Evolutionary conservation across 1,140 invertebrate species (phyloP).

Genomic region (Drosophila triauraria): DNA sequence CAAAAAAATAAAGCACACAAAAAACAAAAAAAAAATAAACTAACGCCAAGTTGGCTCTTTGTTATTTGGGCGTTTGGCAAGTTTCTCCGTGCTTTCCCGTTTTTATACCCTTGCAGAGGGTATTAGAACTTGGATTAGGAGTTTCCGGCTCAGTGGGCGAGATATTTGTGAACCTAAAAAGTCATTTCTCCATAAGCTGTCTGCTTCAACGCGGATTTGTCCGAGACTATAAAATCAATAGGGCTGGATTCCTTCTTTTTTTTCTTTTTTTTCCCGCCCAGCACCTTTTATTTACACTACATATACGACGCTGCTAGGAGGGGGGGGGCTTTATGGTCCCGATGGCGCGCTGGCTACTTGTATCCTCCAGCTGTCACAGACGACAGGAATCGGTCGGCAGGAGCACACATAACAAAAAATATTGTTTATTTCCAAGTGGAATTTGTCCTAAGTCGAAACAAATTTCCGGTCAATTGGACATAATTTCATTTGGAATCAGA

Average conservation of each 20-base stretch:
- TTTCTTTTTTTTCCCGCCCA: background rate
- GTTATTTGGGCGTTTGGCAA: conserved; percentile 53
- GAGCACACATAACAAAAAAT: conserved; percentile 9
- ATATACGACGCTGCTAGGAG: background rate
- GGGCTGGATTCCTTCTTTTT: conserved; percentile 17
- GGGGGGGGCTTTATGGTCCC: background rate
- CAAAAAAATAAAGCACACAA: conserved; percentile 4
- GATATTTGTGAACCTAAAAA: conserved; percentile 40
- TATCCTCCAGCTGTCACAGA: conserved; percentile 12
- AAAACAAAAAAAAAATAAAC: conserved; percentile 12
- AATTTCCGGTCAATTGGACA: conserved; percentile 15
- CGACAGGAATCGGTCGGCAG: conserved; percentile 2
- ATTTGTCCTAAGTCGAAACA: conserved; percentile 2
- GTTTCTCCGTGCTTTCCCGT: conserved; percentile 40
- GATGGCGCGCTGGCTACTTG: conserved; percentile 1
- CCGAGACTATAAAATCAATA: conserved; percentile 40
- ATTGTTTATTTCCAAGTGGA: conserved; percentile 19
- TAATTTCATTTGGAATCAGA: conserved; percentile 16
- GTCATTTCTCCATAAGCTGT: conserved; percentile 49
- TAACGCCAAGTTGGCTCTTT: conserved; percentile 61
- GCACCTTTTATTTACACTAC: conserved; percentile 21
- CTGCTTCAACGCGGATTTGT: conserved; percentile 48
- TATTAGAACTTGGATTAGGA: conserved; percentile 51
- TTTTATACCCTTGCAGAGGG: conserved; percentile 46
- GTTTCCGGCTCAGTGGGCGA: conserved; percentile 46